Conservation (phyloP, 1,140 invertebrate genomes). For the Drosophila bocki region DNA sequence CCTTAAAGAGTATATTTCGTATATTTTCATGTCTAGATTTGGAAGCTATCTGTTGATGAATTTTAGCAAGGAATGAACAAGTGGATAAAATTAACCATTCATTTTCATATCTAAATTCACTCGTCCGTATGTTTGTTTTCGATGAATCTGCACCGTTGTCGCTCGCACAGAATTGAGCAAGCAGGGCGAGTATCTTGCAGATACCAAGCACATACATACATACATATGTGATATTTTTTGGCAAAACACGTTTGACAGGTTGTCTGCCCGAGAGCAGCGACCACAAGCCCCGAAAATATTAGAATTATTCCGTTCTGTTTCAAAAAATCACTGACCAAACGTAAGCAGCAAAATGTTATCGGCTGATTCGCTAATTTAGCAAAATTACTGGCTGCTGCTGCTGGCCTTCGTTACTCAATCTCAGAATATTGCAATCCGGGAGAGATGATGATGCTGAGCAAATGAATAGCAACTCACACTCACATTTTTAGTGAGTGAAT, state of each 20-base stretch:
- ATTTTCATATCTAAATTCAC: background rate
- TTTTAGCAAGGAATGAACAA: background rate
- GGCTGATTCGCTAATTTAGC: background rate
- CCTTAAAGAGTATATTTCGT: too few relatives aligned
- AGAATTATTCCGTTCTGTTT: conserved; percentile 12
- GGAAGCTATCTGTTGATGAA: background rate
- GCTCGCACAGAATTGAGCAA: background rate
- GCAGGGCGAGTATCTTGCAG: conserved; percentile 10
- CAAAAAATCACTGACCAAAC: conserved; percentile 58
- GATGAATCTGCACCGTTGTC: background rate
- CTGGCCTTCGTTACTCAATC: conserved; percentile 4
- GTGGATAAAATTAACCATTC: background rate
- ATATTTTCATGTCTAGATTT: too few relatives aligned
- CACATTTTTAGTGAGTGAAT: conserved; percentile 23
- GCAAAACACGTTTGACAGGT: conserved; percentile 69
- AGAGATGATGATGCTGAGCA: conserved; percentile 6
- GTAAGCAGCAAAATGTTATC: conserved; percentile 51
- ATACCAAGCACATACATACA: conserved; percentile 7
- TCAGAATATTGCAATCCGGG: conserved; percentile 1
- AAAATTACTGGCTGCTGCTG: conserved; percentile 10
- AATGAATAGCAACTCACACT: conserved; percentile 9
- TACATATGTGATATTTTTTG: conserved; percentile 31
- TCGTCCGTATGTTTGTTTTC: background rate
- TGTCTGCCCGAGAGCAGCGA: conserved; percentile 12
- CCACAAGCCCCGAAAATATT: background rate